A percentile compares a stretch with the other conserved stretches of the same genome.
phyloP scores from a whole-genome alignment of 2,797 vertebrate species.

The Nannoperca australis region DNA sequence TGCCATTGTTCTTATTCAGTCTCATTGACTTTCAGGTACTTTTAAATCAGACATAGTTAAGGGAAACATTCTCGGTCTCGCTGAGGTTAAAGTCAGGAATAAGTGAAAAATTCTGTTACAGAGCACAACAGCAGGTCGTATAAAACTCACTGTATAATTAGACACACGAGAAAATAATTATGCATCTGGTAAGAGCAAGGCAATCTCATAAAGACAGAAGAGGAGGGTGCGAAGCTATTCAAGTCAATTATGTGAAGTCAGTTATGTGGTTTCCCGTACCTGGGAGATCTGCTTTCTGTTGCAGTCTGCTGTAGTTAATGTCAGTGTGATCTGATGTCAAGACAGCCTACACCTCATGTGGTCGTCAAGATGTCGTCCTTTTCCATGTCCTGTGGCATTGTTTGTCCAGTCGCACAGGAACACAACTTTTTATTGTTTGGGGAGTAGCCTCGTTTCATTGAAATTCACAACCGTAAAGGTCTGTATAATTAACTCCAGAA shows the following conservation, averaged over 20 bases:
- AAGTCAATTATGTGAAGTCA: conserved; percentile 84
- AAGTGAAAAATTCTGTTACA: conserved; percentile 81
- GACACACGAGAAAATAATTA: conserved; percentile 85
- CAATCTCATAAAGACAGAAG: conserved; percentile 76
- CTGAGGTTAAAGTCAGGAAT: conserved; percentile 72
- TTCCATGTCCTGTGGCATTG: conserved; percentile 66
- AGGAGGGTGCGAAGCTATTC: conserved; percentile 78
- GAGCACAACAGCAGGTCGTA: conserved; percentile 75
- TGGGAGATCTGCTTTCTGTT: conserved; percentile 76
- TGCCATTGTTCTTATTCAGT: conserved; percentile 61
- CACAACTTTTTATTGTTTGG: conserved; percentile 72
- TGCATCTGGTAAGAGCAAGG: conserved; percentile 77
- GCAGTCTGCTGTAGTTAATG: conserved; percentile 48
- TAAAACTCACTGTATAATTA: conserved; percentile 84
- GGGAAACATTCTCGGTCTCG: conserved; percentile 47
- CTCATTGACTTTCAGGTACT: conserved; percentile 63
- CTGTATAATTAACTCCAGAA: conserved; percentile 85
- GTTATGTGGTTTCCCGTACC: conserved; percentile 83
- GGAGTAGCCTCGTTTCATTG: conserved; percentile 78
- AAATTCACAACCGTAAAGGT: conserved; percentile 81
- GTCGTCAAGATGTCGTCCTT: conserved; percentile 46
- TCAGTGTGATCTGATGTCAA: conserved; percentile 71
- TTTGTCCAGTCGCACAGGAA: conserved; percentile 72
- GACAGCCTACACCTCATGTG: conserved; percentile 52
- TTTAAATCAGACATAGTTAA: conserved; percentile 58